A percentile compares a stretch with the other conserved stretches of the same genome.
Evolutionary conservation across 2,797 vertebrate species (phyloP).

Genomic region (Pangasius sanitwongsei): DNA sequence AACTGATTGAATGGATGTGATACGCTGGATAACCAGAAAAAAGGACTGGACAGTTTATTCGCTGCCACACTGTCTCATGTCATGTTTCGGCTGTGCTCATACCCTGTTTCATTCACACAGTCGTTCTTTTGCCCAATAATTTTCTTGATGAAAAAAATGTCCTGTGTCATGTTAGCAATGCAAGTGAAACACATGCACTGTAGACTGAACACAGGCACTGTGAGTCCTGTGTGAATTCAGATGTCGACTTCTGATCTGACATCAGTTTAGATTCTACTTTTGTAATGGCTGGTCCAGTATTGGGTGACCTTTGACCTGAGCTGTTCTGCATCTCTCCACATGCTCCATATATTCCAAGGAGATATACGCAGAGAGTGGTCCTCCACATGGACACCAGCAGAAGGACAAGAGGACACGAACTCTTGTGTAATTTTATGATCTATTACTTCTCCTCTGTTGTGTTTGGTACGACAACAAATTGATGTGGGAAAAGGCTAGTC

Average conservation of each 20-base stretch:
- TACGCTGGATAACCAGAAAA: too few relatives aligned
- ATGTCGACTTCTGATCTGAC: background rate
- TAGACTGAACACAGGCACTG: too few relatives aligned
- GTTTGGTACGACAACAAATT: constrained; percentile 42
- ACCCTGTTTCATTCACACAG: too few relatives aligned
- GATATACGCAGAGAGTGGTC: constrained; percentile 3
- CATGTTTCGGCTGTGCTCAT: too few relatives aligned
- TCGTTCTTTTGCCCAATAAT: too few relatives aligned
- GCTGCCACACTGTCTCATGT: too few relatives aligned
- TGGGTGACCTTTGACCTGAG: background rate
- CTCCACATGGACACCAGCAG: constrained; percentile 11
- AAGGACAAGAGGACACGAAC: constrained; percentile 11
- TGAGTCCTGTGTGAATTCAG: too few relatives aligned
- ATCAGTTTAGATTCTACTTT: background rate
- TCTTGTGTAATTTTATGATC: constrained; percentile 38
- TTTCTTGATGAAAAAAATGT: too few relatives aligned
- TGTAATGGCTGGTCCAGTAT: background rate
- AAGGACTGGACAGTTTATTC: too few relatives aligned
- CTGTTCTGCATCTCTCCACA: constrained; percentile 37
- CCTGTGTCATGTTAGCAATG: too few relatives aligned
- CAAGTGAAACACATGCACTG: too few relatives aligned
- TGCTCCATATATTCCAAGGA: constrained; percentile 21
- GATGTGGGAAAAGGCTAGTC: constrained; percentile 32
- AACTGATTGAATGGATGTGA: too few relatives aligned
- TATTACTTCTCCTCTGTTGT: constrained; percentile 37